Conservation (phyloP, 2,113 vertebrate genomes). For the Gadus macrocephalus region DNA sequence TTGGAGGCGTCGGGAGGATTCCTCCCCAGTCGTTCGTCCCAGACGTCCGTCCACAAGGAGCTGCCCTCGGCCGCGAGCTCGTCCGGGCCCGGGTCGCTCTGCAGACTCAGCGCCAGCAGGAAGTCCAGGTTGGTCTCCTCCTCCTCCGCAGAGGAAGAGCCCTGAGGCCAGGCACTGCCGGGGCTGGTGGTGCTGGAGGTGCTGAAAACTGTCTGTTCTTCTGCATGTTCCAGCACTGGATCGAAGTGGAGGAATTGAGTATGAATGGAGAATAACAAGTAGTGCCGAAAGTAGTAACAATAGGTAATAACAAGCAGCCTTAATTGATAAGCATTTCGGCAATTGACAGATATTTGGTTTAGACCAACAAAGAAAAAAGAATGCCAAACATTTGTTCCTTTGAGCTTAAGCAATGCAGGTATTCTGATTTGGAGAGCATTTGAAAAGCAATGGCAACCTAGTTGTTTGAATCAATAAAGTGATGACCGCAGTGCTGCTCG, state of each 20-base stretch:
- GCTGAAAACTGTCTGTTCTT: constrained; percentile 29
- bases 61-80: constrained; percentile 51
- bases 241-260: constrained; percentile 2
- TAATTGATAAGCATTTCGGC: too few relatives aligned
- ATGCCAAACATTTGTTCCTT: too few relatives aligned
- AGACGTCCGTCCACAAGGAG: constrained; percentile 67
- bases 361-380: too few relatives aligned
- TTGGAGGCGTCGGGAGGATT: constrained; percentile 32
- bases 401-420: too few relatives aligned
- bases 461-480: too few relatives aligned
- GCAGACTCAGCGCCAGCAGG: constrained; percentile 85
- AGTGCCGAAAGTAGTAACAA: not conserved
- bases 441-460: too few relatives aligned
- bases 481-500: too few relatives aligned
- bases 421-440: too few relatives aligned
- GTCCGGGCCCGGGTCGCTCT: constrained; percentile 71
- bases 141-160: constrained; percentile 52
- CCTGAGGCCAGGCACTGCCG: constrained; percentile 55
- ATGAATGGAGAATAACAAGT: too few relatives aligned
- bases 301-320: not conserved
- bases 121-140: constrained; percentile 82
- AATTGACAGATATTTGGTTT: too few relatives aligned
- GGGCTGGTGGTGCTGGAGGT: constrained; percentile 38
- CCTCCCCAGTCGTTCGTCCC: constrained; percentile 60
- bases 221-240: constrained; percentile 59